phyloP scores from a whole-genome alignment of 2,113 vertebrate genomes.

The Mustela nigripes region DNA sequence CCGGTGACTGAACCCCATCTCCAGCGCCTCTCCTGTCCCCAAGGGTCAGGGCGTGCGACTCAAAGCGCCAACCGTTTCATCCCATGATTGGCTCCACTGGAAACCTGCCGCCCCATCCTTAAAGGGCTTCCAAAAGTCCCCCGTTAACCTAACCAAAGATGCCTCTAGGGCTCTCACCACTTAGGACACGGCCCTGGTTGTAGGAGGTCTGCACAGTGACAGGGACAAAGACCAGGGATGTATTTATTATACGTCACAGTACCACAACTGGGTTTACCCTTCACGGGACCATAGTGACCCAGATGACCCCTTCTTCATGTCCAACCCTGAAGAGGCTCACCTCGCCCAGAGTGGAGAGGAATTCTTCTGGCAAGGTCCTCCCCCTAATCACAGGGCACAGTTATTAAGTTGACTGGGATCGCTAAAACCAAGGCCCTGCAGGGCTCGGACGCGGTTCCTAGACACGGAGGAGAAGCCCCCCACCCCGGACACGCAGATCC shows the following conservation, averaged over 20 bases:
- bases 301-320: not conserved
- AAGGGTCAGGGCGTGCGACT: not conserved
- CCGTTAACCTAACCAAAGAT: not conserved
- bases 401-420: too few relatives aligned
- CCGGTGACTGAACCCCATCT: not conserved
- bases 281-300: not conserved
- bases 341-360: not conserved
- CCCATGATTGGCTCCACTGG: not conserved
- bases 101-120: not conserved
- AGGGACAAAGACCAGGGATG: not conserved
- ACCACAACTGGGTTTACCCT: not conserved
- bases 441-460: fast-evolving
- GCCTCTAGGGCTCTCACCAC: not conserved
- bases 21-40: not conserved
- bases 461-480: fast-evolving
- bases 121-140: not conserved
- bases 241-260: not conserved
- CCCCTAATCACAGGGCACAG: not conserved
- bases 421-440: not conserved
- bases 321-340: not conserved
- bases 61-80: not conserved
- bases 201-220: not conserved
- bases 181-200: not conserved
- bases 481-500: not conserved
- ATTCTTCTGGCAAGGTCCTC: not conserved